A percentile compares a stretch with the other conserved stretches of the same genome.
phyloP scores from a whole-genome alignment of 2,797 vertebrate genomes.

The Galaxias olidus region DNA sequence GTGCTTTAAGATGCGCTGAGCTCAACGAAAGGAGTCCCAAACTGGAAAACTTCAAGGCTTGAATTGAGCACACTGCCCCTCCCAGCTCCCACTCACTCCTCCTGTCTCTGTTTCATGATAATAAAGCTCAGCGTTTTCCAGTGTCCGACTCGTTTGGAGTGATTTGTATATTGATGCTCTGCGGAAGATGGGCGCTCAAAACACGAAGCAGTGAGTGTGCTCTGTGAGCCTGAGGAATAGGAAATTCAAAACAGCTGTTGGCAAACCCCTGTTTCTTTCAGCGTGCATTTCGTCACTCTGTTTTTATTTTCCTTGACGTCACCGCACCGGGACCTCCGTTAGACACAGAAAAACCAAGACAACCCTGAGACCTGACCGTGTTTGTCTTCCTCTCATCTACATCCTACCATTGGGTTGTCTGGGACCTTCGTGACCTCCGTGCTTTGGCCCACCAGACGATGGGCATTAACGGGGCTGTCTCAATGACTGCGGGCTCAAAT shows the following conservation, averaged over 20 bases:
- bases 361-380: no score
- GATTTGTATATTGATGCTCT: slow-evolving; percentile 21
- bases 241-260: no score
- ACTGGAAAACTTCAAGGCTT: slow-evolving; percentile 55
- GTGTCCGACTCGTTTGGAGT: slow-evolving; percentile 43
- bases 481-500: slow-evolving; percentile 64
- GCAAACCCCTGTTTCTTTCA: no score
- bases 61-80: slow-evolving; percentile 39
- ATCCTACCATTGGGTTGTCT: background rate
- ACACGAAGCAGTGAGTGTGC: background rate
- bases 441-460: slow-evolving; percentile 57
- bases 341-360: no score
- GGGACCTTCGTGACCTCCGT: slow-evolving; percentile 37
- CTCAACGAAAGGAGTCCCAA: slow-evolving; percentile 44
- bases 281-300: background rate
- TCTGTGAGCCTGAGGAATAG: background rate
- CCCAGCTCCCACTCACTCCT: slow-evolving; percentile 41
- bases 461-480: slow-evolving; percentile 55
- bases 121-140: slow-evolving; percentile 29
- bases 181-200: no score
- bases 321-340: no score
- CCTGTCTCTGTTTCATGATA: slow-evolving; percentile 52
- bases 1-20: slow-evolving; percentile 24
- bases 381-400: slow-evolving; percentile 6
- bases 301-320: background rate